Base-by-base conservation (phyloP, 2,797 vertebrate species). In the Diglossa cyanea region DNA sequence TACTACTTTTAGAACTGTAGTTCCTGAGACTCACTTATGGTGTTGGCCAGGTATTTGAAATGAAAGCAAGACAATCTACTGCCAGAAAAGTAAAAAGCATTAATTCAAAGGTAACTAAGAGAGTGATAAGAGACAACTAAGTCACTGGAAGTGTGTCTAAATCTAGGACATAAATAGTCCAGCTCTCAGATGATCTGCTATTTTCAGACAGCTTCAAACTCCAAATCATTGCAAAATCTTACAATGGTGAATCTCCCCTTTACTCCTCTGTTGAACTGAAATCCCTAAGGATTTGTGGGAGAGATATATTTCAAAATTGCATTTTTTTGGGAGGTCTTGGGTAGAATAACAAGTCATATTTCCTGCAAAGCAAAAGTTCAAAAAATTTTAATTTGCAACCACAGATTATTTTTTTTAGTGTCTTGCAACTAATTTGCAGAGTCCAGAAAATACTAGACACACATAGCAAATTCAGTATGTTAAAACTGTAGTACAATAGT, bases 331-430 rank as follows among this genome's bases (percentile, higher is more conserved):
- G 60, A 78, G 26, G 62, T 89, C 74, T 88, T 73, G 84, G 25
- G 39, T 91, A 15, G 86, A 93, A 93, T 63, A 88, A 80, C 63
- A 93, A 86, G 63, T 83, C 54, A 42, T 54, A 94, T 92, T 94
- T 96, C 86, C 94, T 88, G 86, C 93, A 90, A 92, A 62, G 81
- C 50, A 95, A 90, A 92, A 92, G 91, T 95, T 85, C 5, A 20
- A 87, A 79, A 88, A 77, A 94, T 68, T 86, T 91, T 85, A 77
- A 75, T 93, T 92, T 93, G 50, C 57, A 71, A 80, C 91, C 84
- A 89, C 88, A 95, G 68, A 89, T 89, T 17, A 18, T 74, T 90
- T 94, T 92, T 92, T 60, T 87, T 48, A 68, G 45, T 68, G 61
- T 94, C 87, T 80, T 75, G 72, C 58, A 81, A 54, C 16, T 65